Conservation (phyloP, 1,140 invertebrate genomes). For the Venturia canescens region DNA sequence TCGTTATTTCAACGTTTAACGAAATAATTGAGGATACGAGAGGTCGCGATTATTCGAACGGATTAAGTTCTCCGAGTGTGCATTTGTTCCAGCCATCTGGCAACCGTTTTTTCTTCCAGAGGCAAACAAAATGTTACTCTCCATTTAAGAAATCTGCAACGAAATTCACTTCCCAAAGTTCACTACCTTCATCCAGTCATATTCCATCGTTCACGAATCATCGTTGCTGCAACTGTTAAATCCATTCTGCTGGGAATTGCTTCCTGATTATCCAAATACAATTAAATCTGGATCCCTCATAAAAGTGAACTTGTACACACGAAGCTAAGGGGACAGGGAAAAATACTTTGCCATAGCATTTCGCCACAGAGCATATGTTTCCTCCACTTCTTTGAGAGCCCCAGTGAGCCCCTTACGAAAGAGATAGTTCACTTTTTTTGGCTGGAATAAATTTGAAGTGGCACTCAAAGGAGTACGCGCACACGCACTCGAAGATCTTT, state of each 20-base stretch:
- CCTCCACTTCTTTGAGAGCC: constrained; percentile 7
- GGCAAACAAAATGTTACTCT: not conserved
- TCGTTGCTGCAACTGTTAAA: not conserved
- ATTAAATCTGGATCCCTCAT: not conserved
- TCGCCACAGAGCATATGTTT: constrained; percentile 1
- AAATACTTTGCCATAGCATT: constrained; percentile 16
- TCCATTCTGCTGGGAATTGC: not conserved
- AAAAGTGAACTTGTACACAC: not conserved
- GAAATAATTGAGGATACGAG: constrained; percentile 53
- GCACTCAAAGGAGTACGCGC: constrained; percentile 38
- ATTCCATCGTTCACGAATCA: not conserved
- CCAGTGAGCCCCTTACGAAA: not conserved
- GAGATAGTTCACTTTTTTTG: constrained; percentile 29
- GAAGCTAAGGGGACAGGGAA: not conserved
- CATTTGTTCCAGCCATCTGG: constrained; percentile 14
- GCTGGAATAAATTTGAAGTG: constrained; percentile 34
- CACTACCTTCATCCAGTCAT: not conserved
- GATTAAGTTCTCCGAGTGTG: constrained; percentile 19
- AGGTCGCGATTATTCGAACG: constrained; percentile 36
- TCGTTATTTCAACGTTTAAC: constrained; percentile 53
- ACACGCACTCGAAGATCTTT: constrained; percentile 33
- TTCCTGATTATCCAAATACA: not conserved
- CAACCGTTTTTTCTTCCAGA: not conserved
- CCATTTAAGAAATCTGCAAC: too few species aligned
- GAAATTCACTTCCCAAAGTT: too few species aligned